Conservation (phyloP, 53 echinoderm and acorn worm genomes). For the Paracentrotus lividus region DNA sequence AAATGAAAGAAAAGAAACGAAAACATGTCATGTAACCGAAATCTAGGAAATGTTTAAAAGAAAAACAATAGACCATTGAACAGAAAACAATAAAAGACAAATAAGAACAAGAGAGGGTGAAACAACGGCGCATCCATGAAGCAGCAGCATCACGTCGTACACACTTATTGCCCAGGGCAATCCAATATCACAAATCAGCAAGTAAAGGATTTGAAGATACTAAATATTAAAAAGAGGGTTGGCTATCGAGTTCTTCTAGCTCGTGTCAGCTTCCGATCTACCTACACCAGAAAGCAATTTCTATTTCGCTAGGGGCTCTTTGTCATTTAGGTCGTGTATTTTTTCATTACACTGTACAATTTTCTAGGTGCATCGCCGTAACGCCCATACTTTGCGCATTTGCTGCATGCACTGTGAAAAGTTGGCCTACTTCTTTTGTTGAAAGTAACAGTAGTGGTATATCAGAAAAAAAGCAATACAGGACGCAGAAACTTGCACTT, state of each 20-base stretch:
- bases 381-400: conserved; percentile 27
- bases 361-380: neutral
- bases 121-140: neutral
- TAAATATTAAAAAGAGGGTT: neutral
- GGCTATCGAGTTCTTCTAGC: conserved; percentile 2
- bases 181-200: conserved; percentile 37
- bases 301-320: conserved; percentile 22
- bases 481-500: neutral
- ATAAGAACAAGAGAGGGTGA: conserved; percentile 10
- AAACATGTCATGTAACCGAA: neutral
- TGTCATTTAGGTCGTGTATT: conserved; percentile 25
- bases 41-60: neutral
- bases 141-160: neutral
- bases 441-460: neutral
- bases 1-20: no score
- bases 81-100: neutral
- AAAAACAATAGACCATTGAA: neutral
- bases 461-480: neutral
- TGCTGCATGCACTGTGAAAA: neutral
- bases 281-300: conserved; percentile 57
- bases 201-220: neutral
- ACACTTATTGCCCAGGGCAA: conserved; percentile 3
- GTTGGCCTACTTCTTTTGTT: neutral
- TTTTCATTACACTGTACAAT: conserved; percentile 8
- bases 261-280: conserved; percentile 41